Evolutionary conservation across 2,113 vertebrate genomes (phyloP), one percentile per base, ranked within the genome.

Genomic region (Xerus inauris): DNA sequence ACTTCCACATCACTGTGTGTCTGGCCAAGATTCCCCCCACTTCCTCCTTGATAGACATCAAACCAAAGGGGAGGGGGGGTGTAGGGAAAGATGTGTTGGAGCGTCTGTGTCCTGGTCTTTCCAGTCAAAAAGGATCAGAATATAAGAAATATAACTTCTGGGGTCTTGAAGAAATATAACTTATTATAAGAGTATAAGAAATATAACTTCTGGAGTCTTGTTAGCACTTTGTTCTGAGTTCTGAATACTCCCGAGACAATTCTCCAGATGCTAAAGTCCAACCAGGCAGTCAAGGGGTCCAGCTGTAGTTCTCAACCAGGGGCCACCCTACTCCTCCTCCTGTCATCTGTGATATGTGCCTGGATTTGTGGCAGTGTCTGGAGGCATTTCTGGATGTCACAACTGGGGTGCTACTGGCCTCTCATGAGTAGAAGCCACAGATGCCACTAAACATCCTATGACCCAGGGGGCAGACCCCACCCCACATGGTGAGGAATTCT

Each of bases 261-360:
- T 71, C 20, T 57, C 47, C 3, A 51, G 45, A 77, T 1, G 59
- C 10, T 10, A 4, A 89, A 82, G 22, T 40, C 11, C 35, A 26
- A 57, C 35, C 2, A 67, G 38, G 38, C 87, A 54, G 30, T 24
- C 64, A 49, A 62, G 38, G 17, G 47, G 51, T 16, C 45, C 35
- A 79, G 64, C 3, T 16, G 35, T 35, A 17, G 20, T 83, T 54
- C 17, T 38, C 42, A 35, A 1, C 1, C 6, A 73, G 35, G 35
- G 67, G 12, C 19, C n/a, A 28, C 40, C 7, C 5, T 8, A 14
- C 17, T 0, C 24, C 0, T 1, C 5, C 51, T 79, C 17, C 47
- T 77, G 10, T 45, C 7, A 22, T 22, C 14, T 24, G 64, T 80
- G 49, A 57, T 6, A 40, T 30, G 19, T 38, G 49, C n/a, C 42